Evolutionary conservation across 2,888 invertebrate genomes (phyloP).

Genomic region (Balanococcus diminutus): DNA sequence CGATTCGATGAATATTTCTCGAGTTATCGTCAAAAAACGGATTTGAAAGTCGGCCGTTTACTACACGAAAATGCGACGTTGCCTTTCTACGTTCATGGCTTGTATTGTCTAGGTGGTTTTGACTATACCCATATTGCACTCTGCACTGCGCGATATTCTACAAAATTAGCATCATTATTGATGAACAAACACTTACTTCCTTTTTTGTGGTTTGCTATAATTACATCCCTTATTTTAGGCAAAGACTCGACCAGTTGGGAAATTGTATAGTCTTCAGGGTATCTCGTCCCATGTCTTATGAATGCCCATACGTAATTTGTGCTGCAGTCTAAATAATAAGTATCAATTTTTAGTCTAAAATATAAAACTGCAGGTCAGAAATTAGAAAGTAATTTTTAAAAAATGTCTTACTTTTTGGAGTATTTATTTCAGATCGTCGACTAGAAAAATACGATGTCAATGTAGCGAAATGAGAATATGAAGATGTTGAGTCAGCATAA

Average conservation of each 20-base stretch:
- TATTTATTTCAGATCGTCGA: background rate
- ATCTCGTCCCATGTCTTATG: background rate
- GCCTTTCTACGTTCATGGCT: no score
- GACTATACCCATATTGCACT: no score
- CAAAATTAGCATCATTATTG: background rate
- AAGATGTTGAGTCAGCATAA: background rate
- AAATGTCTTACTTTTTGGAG: background rate
- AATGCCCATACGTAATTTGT: slow-evolving; percentile 8
- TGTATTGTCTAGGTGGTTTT: no score
- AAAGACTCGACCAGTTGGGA: background rate
- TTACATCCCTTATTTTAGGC: background rate
- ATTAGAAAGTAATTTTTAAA: background rate
- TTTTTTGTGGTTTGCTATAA: background rate
- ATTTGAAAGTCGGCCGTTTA: no score
- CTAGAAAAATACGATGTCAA: background rate
- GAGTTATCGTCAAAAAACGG: no score
- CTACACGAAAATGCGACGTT: no score
- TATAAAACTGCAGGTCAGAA: no score
- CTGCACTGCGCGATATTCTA: no score
- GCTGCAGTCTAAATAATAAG: background rate
- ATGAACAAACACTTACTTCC: background rate
- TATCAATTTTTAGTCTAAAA: no score
- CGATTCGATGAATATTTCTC: no score
- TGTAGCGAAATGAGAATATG: background rate
- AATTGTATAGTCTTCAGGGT: background rate